Evolutionary conservation across 2,113 vertebrate genomes (phyloP).

Genomic region (Mastomys coucha): DNA sequence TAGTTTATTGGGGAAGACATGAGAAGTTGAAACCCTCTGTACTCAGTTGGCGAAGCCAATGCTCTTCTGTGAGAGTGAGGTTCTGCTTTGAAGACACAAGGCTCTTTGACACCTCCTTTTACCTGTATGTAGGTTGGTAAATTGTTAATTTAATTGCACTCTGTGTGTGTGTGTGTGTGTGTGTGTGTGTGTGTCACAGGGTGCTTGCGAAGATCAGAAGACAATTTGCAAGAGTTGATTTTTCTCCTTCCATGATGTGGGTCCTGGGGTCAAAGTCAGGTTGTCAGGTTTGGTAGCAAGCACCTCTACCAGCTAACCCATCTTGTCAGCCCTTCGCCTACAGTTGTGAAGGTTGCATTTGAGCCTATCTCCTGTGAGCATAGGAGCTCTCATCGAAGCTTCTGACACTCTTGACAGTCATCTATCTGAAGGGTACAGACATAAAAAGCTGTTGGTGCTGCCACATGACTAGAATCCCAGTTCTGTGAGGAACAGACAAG

Average conservation of each 20-base stretch:
- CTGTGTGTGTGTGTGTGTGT: not conserved
- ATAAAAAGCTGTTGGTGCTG: too few relatives aligned
- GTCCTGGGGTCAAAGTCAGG: not conserved
- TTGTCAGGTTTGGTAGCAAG: not conserved
- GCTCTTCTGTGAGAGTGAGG: not conserved
- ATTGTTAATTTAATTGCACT: not conserved
- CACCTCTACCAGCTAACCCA: not conserved
- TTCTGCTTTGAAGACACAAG: slow-evolving; percentile 23
- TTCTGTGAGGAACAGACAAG: not conserved
- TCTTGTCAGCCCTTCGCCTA: not conserved
- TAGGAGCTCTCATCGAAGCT: not conserved
- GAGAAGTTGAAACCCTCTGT: not conserved
- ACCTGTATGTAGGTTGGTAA: not conserved
- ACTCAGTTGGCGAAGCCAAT: not conserved
- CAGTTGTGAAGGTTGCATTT: not conserved
- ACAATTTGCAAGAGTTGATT: not conserved
- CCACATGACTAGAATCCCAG: not conserved
- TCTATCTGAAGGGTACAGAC: not conserved
- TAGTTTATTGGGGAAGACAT: not conserved
- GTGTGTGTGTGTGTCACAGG: not conserved
- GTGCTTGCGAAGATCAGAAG: not conserved
- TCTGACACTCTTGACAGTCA: not conserved
- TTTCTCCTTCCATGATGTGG: not conserved
- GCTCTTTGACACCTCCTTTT: not conserved
- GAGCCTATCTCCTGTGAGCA: not conserved